A percentile compares a stretch with the other conserved stretches of the same genome.
These are phyloP conservation scores for Amphipyra tragopoginis DNA, from an alignment of 2,888 invertebrate genomes.

Conservation along the genomic window DNA sequence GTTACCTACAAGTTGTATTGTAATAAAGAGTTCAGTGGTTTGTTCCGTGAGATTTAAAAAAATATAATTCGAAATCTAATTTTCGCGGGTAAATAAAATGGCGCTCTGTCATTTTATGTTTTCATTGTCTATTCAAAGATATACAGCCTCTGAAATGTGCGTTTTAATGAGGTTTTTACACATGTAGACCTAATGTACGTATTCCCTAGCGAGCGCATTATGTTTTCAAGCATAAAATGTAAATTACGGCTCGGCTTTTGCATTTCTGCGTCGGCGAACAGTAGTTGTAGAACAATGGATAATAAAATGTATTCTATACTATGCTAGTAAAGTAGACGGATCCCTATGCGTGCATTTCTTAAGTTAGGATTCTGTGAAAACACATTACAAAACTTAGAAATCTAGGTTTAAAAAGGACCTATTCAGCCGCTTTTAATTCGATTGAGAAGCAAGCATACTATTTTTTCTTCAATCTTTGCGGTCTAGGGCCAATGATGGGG, in stretches of 20 bases:
- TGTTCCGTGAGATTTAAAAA: not conserved
- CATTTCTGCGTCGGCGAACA: conserved; percentile 49
- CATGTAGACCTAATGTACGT: conserved; percentile 19
- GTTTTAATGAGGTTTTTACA: conserved; percentile 16
- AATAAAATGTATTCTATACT: conserved; percentile 56
- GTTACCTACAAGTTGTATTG: no score
- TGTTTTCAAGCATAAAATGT: conserved; percentile 54
- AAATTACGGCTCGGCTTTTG: conserved; percentile 48
- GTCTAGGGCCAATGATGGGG: no score
- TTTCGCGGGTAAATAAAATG: not conserved
- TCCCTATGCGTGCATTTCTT: conserved; percentile 18
- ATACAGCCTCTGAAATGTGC: not conserved
- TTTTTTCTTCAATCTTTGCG: no score
- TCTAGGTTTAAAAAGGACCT: not conserved
- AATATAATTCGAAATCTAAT: no score
- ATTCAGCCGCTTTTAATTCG: no score
- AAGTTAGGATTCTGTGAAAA: conserved; percentile 19
- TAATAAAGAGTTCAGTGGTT: no score
- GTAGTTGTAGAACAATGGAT: conserved; percentile 56
- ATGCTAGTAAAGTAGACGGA: conserved; percentile 23
- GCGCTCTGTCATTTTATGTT: conserved; percentile 5
- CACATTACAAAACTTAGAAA: not conserved
- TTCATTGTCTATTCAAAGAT: conserved; percentile 14
- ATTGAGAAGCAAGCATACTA: no score
- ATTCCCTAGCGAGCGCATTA: conserved; percentile 29